A percentile compares a stretch with the other conserved stretches of the same genome.
Conservation (phyloP, 1,140 invertebrate species). For the Monomorium pharaonis region DNA sequence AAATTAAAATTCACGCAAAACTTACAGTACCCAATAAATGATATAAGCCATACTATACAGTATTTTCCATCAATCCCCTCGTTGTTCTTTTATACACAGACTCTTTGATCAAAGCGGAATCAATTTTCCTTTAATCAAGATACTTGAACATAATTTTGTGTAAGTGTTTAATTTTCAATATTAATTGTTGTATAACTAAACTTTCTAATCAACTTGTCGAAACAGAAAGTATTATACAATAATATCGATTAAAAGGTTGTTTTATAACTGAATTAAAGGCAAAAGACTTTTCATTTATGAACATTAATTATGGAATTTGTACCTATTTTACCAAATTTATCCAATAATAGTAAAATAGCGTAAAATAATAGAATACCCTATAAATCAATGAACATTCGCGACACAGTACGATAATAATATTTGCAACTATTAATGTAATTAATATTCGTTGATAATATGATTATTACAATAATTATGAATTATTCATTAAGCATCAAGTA, state of each 20-base stretch:
- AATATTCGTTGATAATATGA: constrained; percentile 24
- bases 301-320: constrained; percentile 1
- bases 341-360: background rate
- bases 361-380: background rate
- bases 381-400: background rate
- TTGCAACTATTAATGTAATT: constrained; percentile 37
- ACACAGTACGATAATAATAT: background rate
- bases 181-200: background rate
- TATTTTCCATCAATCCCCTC: background rate
- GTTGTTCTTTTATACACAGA: background rate
- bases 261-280: background rate
- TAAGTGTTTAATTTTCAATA: background rate
- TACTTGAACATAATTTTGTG: background rate
- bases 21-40: constrained; percentile 17
- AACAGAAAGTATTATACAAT: background rate
- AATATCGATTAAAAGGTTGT: background rate
- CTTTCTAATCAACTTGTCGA: background rate
- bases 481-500: constrained; percentile 18
- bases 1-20: constrained; percentile 46
- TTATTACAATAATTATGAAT: constrained; percentile 44
- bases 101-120: constrained; percentile 6
- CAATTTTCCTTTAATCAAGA: background rate
- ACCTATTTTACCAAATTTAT: background rate
- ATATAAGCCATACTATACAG: background rate
- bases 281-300: background rate